phyloP scores from a whole-genome alignment of 92 coral and sea anemone genomes.

The Ricordea florida region DNA sequence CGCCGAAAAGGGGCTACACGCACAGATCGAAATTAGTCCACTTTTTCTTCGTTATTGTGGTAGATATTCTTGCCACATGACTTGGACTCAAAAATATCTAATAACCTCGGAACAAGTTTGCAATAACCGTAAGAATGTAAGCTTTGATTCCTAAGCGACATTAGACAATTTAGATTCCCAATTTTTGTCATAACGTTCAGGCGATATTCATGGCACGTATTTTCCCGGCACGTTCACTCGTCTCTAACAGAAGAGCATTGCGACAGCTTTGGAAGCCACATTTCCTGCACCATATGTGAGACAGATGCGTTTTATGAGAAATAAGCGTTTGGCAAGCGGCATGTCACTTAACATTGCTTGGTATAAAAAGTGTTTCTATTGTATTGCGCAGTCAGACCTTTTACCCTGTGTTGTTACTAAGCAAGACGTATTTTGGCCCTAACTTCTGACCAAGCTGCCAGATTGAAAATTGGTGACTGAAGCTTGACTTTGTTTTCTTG shows the following conservation, averaged over 20 bases:
- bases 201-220: no score
- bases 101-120: no score
- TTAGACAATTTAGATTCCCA: no score
- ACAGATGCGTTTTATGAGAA: constrained; percentile 17
- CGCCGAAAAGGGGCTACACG: background rate
- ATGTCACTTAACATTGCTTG: constrained; percentile 4
- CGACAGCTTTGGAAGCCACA: background rate
- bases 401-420: no score
- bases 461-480: no score
- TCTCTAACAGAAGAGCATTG: background rate
- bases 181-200: no score
- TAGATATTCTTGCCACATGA: constrained; percentile 6
- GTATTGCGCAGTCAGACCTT: constrained; percentile 1
- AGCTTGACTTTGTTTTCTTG: no score
- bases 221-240: no score
- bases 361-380: background rate
- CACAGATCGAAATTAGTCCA: background rate
- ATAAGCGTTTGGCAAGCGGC: constrained; percentile 14
- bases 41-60: constrained; percentile 8
- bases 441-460: no score
- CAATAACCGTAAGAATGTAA: no score
- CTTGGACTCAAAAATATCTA: background rate
- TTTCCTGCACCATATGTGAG: constrained; percentile 6
- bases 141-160: no score
- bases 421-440: no score